Conservation (phyloP, 2,113 vertebrate species). For the Orycteropus afer region DNA sequence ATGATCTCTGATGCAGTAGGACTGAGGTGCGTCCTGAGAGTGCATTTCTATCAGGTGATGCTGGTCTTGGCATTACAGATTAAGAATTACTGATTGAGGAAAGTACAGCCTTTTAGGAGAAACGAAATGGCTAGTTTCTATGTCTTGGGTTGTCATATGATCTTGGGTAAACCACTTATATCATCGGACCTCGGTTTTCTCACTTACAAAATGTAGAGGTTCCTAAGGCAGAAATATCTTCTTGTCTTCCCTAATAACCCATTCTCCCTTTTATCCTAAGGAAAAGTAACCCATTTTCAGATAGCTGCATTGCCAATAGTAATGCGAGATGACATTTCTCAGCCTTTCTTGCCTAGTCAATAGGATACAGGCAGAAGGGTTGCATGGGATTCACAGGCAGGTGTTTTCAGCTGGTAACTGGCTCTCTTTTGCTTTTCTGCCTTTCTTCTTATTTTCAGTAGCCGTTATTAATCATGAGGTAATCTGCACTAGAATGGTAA, state of each 20-base stretch:
- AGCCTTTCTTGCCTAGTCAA: background rate
- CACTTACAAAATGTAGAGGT: background rate
- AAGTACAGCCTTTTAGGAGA: background rate
- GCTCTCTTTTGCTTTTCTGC: background rate
- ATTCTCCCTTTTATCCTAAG: background rate
- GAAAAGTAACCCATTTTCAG: background rate
- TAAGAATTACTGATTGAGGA: background rate
- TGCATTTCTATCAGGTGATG: background rate
- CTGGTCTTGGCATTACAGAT: background rate
- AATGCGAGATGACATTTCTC: background rate
- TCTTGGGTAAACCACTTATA: background rate
- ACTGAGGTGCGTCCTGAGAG: background rate
- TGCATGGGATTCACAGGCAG: background rate
- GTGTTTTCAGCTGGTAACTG: background rate
- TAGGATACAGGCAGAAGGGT: background rate
- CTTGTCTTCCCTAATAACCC: background rate
- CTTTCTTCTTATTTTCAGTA: background rate
- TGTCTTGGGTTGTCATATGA: background rate
- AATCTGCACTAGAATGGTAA: background rate
- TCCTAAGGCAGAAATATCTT: background rate
- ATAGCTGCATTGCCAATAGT: background rate
- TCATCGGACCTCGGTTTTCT: background rate
- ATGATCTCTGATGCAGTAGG: background rate
- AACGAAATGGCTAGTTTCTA: background rate
- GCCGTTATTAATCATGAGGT: background rate